Evolutionary conservation across 2,113 vertebrate genomes (phyloP).

Genomic region (Miniopterus natalensis): DNA sequence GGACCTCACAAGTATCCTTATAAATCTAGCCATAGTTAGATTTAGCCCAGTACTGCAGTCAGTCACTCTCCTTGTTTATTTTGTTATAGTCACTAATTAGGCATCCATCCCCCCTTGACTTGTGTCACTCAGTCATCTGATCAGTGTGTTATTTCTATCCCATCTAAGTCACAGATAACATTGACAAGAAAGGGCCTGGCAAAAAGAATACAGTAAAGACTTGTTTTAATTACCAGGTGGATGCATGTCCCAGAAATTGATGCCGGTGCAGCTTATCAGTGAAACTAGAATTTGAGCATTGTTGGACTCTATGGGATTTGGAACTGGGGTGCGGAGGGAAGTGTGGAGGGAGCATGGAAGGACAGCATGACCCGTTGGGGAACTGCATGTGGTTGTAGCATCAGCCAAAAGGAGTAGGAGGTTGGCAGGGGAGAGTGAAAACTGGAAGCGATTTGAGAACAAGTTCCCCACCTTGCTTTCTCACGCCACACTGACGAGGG

Average conservation of each 20-base stretch:
- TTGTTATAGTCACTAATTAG: not conserved
- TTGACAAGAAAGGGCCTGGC: fast-evolving
- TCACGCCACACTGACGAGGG: too few species aligned
- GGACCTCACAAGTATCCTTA: too few species aligned
- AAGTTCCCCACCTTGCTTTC: too few species aligned
- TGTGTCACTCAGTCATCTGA: not conserved
- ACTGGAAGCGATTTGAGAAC: too few species aligned
- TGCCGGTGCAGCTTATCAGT: not conserved
- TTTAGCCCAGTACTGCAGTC: not conserved
- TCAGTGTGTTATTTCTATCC: not conserved
- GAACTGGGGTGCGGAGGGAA: not conserved
- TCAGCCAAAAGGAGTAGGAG: not conserved
- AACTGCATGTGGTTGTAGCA: not conserved
- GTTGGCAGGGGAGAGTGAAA: not conserved
- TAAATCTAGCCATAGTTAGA: not conserved
- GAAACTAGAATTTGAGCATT: not conserved
- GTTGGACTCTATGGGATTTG: too few species aligned
- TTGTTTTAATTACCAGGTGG: constrained; percentile 43
- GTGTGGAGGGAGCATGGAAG: not conserved
- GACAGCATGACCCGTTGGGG: too few species aligned
- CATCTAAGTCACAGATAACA: not conserved
- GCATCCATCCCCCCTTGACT: not conserved
- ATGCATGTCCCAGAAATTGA: not conserved
- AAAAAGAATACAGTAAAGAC: not conserved
- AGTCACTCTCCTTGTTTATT: not conserved